A percentile compares a stretch with the other conserved stretches of the same genome.
phyloP scores from a whole-genome alignment of 2,113 vertebrate genomes.

The Coturnix japonica region DNA sequence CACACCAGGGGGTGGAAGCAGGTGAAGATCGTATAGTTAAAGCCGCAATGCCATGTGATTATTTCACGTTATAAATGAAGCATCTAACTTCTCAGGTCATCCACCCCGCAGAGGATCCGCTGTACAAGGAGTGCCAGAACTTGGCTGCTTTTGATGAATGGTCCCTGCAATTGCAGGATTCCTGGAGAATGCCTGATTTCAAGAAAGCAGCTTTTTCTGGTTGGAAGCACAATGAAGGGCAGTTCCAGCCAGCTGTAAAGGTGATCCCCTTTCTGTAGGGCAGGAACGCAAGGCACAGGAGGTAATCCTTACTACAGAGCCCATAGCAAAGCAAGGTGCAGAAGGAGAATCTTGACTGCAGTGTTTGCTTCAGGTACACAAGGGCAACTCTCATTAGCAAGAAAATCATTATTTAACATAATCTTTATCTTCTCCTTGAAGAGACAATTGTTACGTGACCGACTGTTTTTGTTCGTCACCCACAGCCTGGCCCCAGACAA shows the following conservation, averaged over 20 bases:
- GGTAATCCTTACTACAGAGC: background rate
- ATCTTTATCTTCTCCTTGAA: constrained; percentile 33
- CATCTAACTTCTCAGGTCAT: background rate
- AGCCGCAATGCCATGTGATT: background rate
- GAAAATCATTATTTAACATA: constrained; percentile 18
- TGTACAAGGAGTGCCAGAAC: background rate
- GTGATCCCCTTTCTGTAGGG: background rate
- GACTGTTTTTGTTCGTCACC: background rate
- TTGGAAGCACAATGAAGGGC: background rate
- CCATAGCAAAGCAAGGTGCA: background rate
- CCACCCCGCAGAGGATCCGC: background rate
- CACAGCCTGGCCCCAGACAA: background rate
- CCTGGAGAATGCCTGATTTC: constrained; percentile 35
- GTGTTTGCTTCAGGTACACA: constrained; percentile 31
- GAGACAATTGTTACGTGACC: background rate
- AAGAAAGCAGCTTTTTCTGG: background rate
- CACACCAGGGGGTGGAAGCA: background rate
- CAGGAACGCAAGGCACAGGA: background rate
- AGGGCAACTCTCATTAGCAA: constrained; percentile 3
- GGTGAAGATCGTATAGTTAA: background rate
- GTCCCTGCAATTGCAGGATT: background rate
- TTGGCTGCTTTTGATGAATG: background rate
- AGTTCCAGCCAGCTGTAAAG: background rate
- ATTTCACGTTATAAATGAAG: background rate
- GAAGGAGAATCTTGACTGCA: constrained; percentile 8